Base-by-base conservation (phyloP, 2,113 vertebrate genomes). In the Ageneiosus marmoratus region DNA sequence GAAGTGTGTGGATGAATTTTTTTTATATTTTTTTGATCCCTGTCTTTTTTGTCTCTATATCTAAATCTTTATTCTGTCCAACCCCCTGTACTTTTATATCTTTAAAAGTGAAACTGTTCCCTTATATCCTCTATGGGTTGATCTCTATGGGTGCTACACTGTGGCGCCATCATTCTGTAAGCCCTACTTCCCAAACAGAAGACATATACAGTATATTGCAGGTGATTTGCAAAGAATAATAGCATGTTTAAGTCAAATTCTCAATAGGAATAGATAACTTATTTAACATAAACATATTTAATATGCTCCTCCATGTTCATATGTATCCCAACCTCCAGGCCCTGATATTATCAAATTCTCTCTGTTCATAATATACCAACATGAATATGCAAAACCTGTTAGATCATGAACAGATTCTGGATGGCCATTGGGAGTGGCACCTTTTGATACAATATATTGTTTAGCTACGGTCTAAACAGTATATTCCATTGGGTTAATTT, bases 1-100 rank as follows among this genome's bases (percentile, higher is more conserved):
- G 70, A 58, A 83, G 76, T 18, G n/a, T 34, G 34, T 62, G 44
- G 83, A n/a, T n/a, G 53, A 34, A 32, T 24, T 65, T 37, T 20
- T 3, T 10, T 22, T 69, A 12, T 34, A 18, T 16, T 65, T 32
- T 65, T 32, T 8, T 32, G 55, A 44, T 74, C n/a, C 56, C 20
- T 60, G 15, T 69, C 7, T 58, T 24, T 65, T 37, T 37, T 65
- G 58, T 62, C 58, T 10, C 16, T 37, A 20, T 65, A 37, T 34
- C 62, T 18, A 18, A 37, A 34, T 20, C 29, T 65, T 15, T 20
- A 9, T 65, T 20, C 62, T 34, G 16, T 29, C 15, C 62, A 6
- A 20, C 32, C 62, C 29, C 62, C 62, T 20, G 16, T 37, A 37
- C 16, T 67, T 18, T 6, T 34, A 37, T 37, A 37, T 69, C 34